Percentiles rank a stretch among this genome's conserved stretches.
phyloP scores from a whole-genome alignment of 2,888 invertebrate species.

The Caenorhabditis virilis region DNA sequence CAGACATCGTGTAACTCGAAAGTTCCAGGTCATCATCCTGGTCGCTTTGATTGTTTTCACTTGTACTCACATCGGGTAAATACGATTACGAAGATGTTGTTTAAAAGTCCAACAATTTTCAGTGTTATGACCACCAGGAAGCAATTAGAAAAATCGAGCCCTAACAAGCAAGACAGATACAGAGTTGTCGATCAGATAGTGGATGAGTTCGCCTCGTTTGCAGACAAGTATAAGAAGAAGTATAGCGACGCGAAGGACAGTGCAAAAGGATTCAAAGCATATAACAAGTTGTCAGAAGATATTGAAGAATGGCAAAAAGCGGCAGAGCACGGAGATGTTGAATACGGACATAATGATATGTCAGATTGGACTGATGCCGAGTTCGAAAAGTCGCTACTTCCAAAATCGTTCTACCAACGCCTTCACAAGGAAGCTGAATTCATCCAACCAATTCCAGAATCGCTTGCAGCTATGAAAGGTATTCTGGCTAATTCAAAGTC shows the following conservation, averaged over 20 bases:
- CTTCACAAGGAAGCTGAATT: constrained; percentile 57
- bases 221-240: constrained; percentile 1
- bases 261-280: constrained; percentile 25
- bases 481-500: not conserved
- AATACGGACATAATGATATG: constrained; percentile 63
- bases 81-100: no score
- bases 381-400: constrained; percentile 59
- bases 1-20: no score
- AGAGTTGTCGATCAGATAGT: no score
- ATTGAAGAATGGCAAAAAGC: constrained; percentile 31
- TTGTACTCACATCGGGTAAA: no score
- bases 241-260: not conserved
- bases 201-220: not conserved
- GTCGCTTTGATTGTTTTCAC: no score
- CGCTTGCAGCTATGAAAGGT: constrained; percentile 27
- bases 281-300: constrained; percentile 11
- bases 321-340: constrained; percentile 26
- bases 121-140: no score
- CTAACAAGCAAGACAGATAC: no score
- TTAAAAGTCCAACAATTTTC: no score
- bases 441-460: constrained; percentile 47
- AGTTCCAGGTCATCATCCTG: no score
- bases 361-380: constrained; percentile 65
- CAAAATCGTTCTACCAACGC: constrained; percentile 51
- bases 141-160: no score